Percentiles rank a stretch among this genome's conserved stretches.
phyloP scores from a whole-genome alignment of 2,888 invertebrate genomes.

The Nemoura dubitans region DNA sequence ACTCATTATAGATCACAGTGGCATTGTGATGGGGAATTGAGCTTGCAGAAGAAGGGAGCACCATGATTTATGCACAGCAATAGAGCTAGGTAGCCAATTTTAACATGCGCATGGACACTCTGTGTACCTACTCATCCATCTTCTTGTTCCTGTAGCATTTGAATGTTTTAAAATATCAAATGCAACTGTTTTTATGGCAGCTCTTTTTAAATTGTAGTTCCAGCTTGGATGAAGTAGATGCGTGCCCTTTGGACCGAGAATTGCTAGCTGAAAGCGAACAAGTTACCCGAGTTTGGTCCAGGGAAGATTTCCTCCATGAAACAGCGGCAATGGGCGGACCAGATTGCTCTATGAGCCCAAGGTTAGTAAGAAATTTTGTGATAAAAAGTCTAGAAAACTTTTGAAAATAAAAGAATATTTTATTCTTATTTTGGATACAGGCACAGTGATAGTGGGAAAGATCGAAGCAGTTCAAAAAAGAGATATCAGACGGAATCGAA shows the following conservation, averaged over 20 bases:
- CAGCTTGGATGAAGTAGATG: slow-evolving; percentile 49
- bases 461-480: neutral
- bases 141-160: no score
- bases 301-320: slow-evolving; percentile 79
- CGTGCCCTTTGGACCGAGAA: slow-evolving; percentile 25
- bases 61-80: no score
- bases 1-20: no score
- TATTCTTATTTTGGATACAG: neutral
- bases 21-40: no score
- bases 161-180: no score
- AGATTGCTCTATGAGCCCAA: slow-evolving; percentile 66
- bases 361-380: neutral
- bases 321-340: slow-evolving; percentile 71
- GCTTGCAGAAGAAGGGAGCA: no score
- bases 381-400: no score
- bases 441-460: neutral
- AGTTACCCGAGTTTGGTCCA: slow-evolving; percentile 71
- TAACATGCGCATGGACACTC: no score
- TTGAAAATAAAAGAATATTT: no score
- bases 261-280: slow-evolving; percentile 53
- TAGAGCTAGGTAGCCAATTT: no score
- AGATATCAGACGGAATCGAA: neutral
- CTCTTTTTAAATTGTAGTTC: neutral
- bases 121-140: no score
- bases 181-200: no score